Base-by-base conservation (phyloP, 2,888 invertebrate species). In the Drosophila monieri region DNA sequence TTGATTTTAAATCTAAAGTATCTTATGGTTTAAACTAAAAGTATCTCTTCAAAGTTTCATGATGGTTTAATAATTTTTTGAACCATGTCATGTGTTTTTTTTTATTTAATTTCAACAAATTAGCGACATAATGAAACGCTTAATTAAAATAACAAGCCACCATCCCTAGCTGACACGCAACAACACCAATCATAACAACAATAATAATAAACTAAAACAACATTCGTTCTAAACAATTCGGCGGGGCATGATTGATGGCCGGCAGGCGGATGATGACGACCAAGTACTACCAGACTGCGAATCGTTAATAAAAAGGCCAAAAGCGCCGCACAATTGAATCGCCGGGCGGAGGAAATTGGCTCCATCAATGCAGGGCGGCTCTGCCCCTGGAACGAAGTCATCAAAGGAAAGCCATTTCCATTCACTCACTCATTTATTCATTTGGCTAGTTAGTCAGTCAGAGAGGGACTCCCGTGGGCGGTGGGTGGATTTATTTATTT, bases 121-220 rank as follows among this genome's bases (percentile, higher is more conserved):
- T 85, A 84, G 74, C 76, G 65, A 58, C 78, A 81, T 78, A 78
- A 85, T 81, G 60, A 81, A 85, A 80, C 73, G 77, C 75, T 80
- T 84, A 81, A 85, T 85, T 85, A 80, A 81, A 81, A 77, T 78
- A 84, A 76, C 78, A 74, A 85, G 85, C 78, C 27, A 64, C 48
- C 69, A 43, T 43, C 66, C 47, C 65, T 75, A 78, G 66, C 73
- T 57, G 77, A 66, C 78, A 78, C 80, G 76, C 78, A 71, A 76
- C 67, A 76, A 27, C 32, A 37, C 25, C 32, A 21, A 43, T 4
- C 43, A 56, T 14, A 21, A 30, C 27, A 59, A 46, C 21, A 56
- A 61, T 51, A 65, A 51, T 53, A 58, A 56, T 46, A 46, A 59
- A 46, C 55, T 59, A 74, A 25, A 58, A 57, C 39, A 64, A 72